These are phyloP conservation scores for Romanomermis culicivorax DNA, from an alignment of 2,888 invertebrate species.

Conservation along the genomic window DNA sequence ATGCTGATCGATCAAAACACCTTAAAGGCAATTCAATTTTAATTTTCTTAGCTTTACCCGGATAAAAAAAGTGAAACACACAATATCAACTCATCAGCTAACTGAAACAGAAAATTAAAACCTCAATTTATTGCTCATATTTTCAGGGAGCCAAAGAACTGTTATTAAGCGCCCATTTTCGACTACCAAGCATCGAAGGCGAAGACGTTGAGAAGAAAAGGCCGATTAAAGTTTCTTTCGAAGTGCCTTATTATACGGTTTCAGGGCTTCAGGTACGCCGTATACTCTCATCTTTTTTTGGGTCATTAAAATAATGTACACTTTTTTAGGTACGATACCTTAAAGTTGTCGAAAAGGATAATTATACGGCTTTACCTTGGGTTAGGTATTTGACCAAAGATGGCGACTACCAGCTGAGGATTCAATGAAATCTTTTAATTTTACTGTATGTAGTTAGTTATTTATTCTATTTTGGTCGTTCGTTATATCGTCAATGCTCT, in stretches of 20 bases:
- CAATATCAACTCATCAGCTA: too few species aligned
- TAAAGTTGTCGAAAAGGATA: slow-evolving; percentile 96
- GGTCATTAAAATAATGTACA: neutral
- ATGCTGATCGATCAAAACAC: too few species aligned
- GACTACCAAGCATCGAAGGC: slow-evolving; percentile 76
- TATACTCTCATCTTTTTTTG: too few species aligned
- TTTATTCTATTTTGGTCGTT: too few species aligned
- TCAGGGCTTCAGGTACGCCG: slow-evolving; percentile 85
- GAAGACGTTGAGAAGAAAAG: slow-evolving; percentile 87
- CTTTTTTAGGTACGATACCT: slow-evolving; percentile 51
- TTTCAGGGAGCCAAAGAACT: slow-evolving; percentile 94
- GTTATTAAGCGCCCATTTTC: slow-evolving; percentile 90
- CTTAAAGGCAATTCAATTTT: too few species aligned
- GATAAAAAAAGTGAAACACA: too few species aligned
- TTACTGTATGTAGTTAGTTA: too few species aligned
- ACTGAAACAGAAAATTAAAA: too few species aligned
- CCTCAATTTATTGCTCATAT: too few species aligned
- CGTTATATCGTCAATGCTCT: too few species aligned
- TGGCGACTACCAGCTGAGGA: slow-evolving; percentile 89
- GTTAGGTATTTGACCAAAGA: slow-evolving; percentile 98
- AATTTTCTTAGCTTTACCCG: too few species aligned
- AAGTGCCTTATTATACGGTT: slow-evolving; percentile 95
- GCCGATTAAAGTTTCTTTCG: slow-evolving; percentile 93
- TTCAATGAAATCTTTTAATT: slow-evolving; percentile 28
- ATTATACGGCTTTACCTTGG: slow-evolving; percentile 95